These are phyloP conservation scores for Drosophila melanica DNA, from an alignment of 1,140 invertebrate genomes.

Conservation along the genomic window DNA sequence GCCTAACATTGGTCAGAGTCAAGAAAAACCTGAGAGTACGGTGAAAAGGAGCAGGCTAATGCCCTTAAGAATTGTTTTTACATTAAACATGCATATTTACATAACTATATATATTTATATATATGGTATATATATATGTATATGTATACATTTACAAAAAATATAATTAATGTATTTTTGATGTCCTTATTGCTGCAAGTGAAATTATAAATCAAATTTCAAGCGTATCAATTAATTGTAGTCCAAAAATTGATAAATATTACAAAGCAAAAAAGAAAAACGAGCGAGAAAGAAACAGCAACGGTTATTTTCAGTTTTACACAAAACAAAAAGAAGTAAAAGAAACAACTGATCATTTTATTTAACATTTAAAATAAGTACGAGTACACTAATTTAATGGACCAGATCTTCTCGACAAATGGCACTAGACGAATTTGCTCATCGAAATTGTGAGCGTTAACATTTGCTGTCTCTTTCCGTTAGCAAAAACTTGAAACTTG, in stretches of 20 bases:
- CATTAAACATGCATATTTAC: slow-evolving; percentile 4
- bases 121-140: slow-evolving; percentile 7
- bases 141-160: background rate
- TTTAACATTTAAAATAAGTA: background rate
- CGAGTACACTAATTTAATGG: background rate
- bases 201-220: slow-evolving; percentile 12
- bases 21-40: background rate
- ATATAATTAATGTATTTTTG: slow-evolving; percentile 43
- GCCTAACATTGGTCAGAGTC: background rate
- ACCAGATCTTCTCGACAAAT: background rate
- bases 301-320: background rate
- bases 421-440: background rate
- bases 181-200: slow-evolving; percentile 42
- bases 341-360: background rate
- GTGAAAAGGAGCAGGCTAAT: background rate
- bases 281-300: slow-evolving; percentile 12
- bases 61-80: slow-evolving; percentile 9
- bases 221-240: slow-evolving; percentile 16
- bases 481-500: background rate
- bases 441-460: background rate
- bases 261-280: background rate
- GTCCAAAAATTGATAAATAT: background rate
- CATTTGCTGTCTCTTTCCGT: slow-evolving; percentile 17
- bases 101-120: slow-evolving; percentile 6
- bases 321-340: background rate